Base-by-base conservation (phyloP, 2,113 vertebrate species). In the Alces alces region DNA sequence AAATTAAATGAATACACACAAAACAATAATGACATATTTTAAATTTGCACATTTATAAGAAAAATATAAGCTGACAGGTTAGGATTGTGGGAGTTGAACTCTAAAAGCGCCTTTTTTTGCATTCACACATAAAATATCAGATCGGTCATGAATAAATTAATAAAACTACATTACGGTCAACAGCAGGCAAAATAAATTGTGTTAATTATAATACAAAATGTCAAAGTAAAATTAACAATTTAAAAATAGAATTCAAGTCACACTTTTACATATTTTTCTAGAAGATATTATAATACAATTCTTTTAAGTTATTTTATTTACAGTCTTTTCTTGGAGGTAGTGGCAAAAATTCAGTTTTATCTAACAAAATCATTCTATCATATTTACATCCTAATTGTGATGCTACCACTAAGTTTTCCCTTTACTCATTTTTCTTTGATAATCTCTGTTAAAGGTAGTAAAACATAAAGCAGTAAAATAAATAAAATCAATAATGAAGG, bases 381-480 rank as follows among this genome's bases (percentile, higher is more conserved):
- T 73, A 73, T 94, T 94, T 97, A 39, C 47, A 64, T 93, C 93
- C 89, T 97, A 96, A 98, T 91, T 97, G 96, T 94, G 91, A 90
- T 95, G 36, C 58, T 97, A 76, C 58, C 79, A 82, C 95, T 97
- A 97, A 96, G 57, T 80, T 97, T 95, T 94, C 95, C 96, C 96
- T 96, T 98, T 97, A 96, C 79, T 96, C 95, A 73, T 97, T 99
- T 98, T 98, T 97, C 88, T 98, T 97, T 92, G 94, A 97, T 96
- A 98, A 96, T 94, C 91, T 98, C 64, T 97, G 98, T 98, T 98
- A 98, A 98, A 98, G 88, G 90, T 97, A 98, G 96, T 93, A 98
- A 99, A 98, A 98, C 96, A 98, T 97, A 98, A 98, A 98, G 97
- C 93, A 98, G 98, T 98, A 98, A 98, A 98, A 98, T 98, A 98